Evolutionary conservation across 2,888 invertebrate genomes (phyloP), one percentile per base, ranked within the genome.

Genomic region (Tuberolachnus salignus): DNA sequence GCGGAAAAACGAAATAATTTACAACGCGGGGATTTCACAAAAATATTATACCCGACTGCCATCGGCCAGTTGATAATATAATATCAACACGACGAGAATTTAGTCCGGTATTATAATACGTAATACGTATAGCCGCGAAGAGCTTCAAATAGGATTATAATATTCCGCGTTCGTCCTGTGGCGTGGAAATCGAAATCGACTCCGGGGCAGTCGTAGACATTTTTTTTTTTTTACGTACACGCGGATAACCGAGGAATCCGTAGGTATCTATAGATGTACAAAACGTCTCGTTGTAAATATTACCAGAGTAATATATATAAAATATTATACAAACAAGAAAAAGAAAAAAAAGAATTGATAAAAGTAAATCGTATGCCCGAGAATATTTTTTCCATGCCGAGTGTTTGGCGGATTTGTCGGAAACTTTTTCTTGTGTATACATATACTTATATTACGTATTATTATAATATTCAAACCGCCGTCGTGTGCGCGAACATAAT

Each of bases 291-390:
- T n/a, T n/a, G n/a, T n/a, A n/a, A n/a, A n/a, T 34, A 34, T 61
- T n/a, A 61, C 34, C n/a, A n/a, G n/a, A n/a, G n/a, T n/a, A n/a
- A n/a, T n/a, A n/a, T n/a, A n/a, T n/a, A n/a, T n/a, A n/a, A n/a
- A n/a, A n/a, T n/a, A 3, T 13, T 13, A n/a, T 61, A 10, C 19
- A 19, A 63, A 63, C 11, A 3, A n/a, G 61, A 63, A n/a, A 42
- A n/a, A 63, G 11, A 34, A 59, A 59, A 26, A 59, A 59, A 59
- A 59, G 10, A 59, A 63, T 63, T 63, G n/a, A 63, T 63, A 63
- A 42, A 63, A n/a, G 4, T n/a, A 63, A 63, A 63, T 63, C 34
- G 42, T 34, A 63, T 63, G n/a, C n/a, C 19, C 61, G n/a, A n/a
- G 19, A 42, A 42, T 42, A 63, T 34, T 34, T 4, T n/a, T 34